Evolutionary conservation across 1,140 invertebrate species (phyloP), one percentile per base, ranked within the genome.

Genomic region (Whitmania pigra): DNA sequence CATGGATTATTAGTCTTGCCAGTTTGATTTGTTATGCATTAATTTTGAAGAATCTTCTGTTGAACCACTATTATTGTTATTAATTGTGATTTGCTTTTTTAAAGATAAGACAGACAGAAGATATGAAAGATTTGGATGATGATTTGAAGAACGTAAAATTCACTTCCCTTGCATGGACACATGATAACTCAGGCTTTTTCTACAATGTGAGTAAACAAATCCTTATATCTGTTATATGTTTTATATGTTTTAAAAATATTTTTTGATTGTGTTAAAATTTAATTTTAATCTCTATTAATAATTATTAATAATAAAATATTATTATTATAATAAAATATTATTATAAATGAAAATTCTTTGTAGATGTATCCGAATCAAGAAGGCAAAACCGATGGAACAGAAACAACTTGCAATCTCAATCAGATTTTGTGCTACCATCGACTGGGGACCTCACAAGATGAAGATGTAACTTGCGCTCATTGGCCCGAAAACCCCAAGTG

Each of bases 371-470:
- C 91, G 22, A 87, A 91, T 53, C 88, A 91, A 78, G 49, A 87
- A 74, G 90, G 89, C 66, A 88, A 86, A 79, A 84, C 88, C 36
- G 92, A 96, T 84, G 94, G 94, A 0, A 92, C 91, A 0, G 93
- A 95, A 82, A 95, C 91, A 0, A 87, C 88, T 67, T 85, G 87
- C 73, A 92, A 90, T 80, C 84, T 89, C 78, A 87, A 94, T 84
- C 94, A 99, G 79, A 96, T 96, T 79, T 82, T 99, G 11, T 97
- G 88, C 81, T 99, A 94, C 83, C 96, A 99, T 83, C 82, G 84
- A 70, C 77, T 99, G 49, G 89, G 90, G 73, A 95, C 93, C 27
- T 83, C 88, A 22, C 94, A 96, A 80, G 85, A 87, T 4, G 87
- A 94, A 73, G 96, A 99, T 85, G 84, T 96, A 27, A 79, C 96